A percentile compares a stretch with the other conserved stretches of the same genome.
phyloP scores from a whole-genome alignment of 2,797 vertebrate species.

The Coregonus suidteri region DNA sequence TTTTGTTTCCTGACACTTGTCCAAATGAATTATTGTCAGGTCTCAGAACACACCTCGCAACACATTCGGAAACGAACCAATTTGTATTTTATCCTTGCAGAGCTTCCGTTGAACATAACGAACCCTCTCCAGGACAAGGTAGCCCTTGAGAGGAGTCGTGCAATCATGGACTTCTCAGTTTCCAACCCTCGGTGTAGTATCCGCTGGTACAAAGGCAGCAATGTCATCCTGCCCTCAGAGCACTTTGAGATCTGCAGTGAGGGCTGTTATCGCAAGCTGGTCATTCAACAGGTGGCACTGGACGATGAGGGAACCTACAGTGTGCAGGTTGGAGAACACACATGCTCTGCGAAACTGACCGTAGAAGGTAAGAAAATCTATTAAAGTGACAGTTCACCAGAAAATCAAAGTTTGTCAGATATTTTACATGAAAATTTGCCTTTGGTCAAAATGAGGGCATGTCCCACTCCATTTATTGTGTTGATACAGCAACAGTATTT shows the following conservation, averaged over 20 bases:
- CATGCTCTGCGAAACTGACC: conserved; percentile 84
- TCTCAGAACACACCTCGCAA: not conserved
- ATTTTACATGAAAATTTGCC: not conserved
- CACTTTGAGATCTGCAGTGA: conserved; percentile 96
- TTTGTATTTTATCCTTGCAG: conserved; percentile 61
- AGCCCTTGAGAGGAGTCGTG: conserved; percentile 82
- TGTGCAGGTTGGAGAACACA: conserved; percentile 86
- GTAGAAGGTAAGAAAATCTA: conserved; percentile 84
- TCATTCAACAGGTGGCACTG: conserved; percentile 85
- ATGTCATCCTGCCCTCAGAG: conserved; percentile 84
- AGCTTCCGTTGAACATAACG: conserved; percentile 86
- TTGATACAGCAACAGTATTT: too few species aligned
- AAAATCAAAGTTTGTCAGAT: not conserved
- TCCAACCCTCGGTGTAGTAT: conserved; percentile 89
- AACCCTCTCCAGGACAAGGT: conserved; percentile 90
- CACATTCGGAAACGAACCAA: not conserved
- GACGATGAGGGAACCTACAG: conserved; percentile 90
- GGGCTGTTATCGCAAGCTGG: conserved; percentile 89
- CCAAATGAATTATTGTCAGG: conserved; percentile 58
- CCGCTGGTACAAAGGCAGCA: conserved; percentile 88
- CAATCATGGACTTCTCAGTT: conserved; percentile 90
- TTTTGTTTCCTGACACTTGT: not conserved
- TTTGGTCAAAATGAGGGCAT: not conserved
- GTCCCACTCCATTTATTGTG: not conserved
- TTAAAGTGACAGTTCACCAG: not conserved